Percentiles rank a stretch among this genome's conserved stretches.
Conservation (phyloP, 64 coral and sea anemone species). For the Stichodactyla helianthus region DNA sequence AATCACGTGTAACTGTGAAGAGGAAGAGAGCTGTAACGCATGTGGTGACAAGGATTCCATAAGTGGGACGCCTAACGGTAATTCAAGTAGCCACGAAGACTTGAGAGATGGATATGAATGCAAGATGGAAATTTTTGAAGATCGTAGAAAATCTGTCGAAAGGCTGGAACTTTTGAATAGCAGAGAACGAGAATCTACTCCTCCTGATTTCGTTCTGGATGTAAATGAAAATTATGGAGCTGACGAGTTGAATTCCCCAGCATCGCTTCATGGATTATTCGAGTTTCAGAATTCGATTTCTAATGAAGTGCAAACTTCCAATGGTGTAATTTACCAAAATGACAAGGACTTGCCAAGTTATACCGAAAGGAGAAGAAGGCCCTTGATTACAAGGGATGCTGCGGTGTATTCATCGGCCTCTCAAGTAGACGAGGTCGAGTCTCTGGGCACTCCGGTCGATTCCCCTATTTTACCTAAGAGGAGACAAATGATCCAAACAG, state of each 20-base stretch:
- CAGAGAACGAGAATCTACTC: background rate
- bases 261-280: background rate
- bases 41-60: slow-evolving; percentile 22
- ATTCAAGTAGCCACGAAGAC: background rate
- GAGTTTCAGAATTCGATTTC: background rate
- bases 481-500: background rate
- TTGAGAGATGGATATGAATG: background rate
- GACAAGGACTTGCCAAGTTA: background rate
- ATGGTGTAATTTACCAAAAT: background rate
- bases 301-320: background rate
- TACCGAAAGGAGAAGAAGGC: background rate
- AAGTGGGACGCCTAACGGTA: background rate
- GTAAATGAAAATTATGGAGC: background rate
- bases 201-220: background rate
- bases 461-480: background rate
- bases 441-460: background rate
- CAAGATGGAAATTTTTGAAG: background rate
- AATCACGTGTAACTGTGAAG: slow-evolving; percentile 64
- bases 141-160: background rate
- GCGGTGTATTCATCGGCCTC: slow-evolving; percentile 9
- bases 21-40: slow-evolving; percentile 37
- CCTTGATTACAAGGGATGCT: background rate
- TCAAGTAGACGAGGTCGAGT: background rate
- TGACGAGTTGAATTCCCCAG: background rate
- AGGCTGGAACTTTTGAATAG: background rate